These are phyloP conservation scores for Lycophotia porphyrea DNA, from an alignment of 2,888 invertebrate species.

Conservation along the genomic window DNA sequence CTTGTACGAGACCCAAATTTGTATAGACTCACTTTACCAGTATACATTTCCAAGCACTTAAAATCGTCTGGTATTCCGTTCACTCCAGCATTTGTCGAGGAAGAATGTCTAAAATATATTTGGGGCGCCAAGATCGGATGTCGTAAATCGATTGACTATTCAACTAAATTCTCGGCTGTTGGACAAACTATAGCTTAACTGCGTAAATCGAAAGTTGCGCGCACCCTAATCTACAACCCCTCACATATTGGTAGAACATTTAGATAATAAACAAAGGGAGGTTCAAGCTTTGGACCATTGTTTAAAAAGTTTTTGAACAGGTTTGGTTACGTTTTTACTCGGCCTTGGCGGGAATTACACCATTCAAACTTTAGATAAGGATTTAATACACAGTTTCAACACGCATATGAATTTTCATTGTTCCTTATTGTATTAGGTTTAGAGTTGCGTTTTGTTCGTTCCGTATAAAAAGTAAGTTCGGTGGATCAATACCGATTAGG, in stretches of 20 bases:
- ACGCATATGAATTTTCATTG: constrained; percentile 23
- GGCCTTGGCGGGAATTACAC: constrained; percentile 22
- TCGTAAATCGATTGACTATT: constrained; percentile 66
- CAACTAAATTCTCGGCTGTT: constrained; percentile 59
- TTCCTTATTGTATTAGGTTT: constrained; percentile 25
- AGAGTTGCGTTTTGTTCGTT: constrained; percentile 10
- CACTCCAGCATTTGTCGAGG: constrained; percentile 30
- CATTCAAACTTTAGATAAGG: constrained; percentile 17
- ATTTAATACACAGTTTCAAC: neutral
- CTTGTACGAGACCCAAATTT: constrained; percentile 52
- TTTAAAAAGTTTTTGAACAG: constrained; percentile 65
- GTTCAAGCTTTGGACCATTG: constrained; percentile 59
- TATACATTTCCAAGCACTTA: constrained; percentile 55
- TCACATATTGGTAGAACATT: constrained; percentile 65
- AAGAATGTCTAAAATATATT: constrained; percentile 63
- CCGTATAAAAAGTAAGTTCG: constrained; percentile 52
- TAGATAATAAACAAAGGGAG: constrained; percentile 65
- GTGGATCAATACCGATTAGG: constrained; percentile 70
- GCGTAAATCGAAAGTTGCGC: constrained; percentile 64
- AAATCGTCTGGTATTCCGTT: constrained; percentile 53
- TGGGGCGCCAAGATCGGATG: constrained; percentile 64
- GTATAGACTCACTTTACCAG: constrained; percentile 44
- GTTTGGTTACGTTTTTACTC: constrained; percentile 49
- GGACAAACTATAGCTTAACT: constrained; percentile 63
- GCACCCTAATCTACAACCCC: constrained; percentile 66